phyloP scores from a whole-genome alignment of 2,888 invertebrate genomes.

The Pachydiplax longipennis region DNA sequence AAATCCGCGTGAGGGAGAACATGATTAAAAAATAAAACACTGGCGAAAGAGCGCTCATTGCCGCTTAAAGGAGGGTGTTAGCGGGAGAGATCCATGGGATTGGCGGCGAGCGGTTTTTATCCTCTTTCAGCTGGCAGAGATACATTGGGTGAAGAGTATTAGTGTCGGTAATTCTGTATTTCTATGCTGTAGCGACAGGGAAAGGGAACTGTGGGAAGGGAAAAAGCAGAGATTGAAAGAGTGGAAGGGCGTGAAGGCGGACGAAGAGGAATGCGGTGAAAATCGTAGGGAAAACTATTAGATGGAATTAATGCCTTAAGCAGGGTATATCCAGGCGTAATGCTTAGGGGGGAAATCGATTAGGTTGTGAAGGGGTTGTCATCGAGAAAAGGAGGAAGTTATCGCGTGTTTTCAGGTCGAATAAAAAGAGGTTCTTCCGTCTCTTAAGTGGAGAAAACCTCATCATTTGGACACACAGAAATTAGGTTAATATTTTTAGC shows the following conservation, averaged over 20 bases:
- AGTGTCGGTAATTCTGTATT: conserved; percentile 34
- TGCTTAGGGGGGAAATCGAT: neutral
- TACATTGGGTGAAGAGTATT: neutral
- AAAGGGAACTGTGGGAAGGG: neutral
- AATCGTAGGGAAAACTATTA: neutral
- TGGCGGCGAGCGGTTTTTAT: conserved; percentile 29
- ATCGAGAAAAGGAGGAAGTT: no score
- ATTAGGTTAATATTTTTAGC: no score
- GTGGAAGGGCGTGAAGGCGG: neutral
- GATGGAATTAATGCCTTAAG: neutral
- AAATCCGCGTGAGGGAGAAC: conserved; percentile 20
- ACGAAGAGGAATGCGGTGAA: neutral
- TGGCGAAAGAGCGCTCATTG: conserved; percentile 35
- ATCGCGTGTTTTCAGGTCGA: no score
- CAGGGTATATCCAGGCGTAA: neutral
- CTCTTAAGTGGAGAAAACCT: no score
- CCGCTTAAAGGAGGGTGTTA: conserved; percentile 38
- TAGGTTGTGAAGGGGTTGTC: neutral
- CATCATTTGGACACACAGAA: no score
- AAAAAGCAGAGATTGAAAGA: neutral
- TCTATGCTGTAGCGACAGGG: neutral
- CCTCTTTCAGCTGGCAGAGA: neutral
- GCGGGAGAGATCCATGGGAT: conserved; percentile 27
- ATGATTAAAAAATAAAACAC: conserved; percentile 36
- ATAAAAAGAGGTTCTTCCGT: no score